Percentiles rank a stretch among this genome's conserved stretches.
Conservation (phyloP, 2,797 vertebrate species). For the Cynodonichthys magdalenae region DNA sequence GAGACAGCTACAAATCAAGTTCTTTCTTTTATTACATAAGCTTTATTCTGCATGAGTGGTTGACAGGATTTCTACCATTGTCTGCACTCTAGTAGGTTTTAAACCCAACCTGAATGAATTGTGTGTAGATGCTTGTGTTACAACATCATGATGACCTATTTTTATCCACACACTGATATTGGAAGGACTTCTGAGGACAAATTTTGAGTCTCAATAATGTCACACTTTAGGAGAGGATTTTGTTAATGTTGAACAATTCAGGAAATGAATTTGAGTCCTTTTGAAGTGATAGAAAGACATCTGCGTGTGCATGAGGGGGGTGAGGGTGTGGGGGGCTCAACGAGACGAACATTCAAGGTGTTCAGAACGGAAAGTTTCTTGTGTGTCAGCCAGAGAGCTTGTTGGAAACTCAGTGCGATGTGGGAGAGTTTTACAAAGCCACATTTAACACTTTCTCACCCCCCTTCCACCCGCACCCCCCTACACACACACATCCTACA, state of each 20-base stretch:
- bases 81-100: conserved; percentile 25
- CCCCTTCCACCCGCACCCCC: conserved; percentile 25
- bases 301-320: background rate
- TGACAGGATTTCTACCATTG: conserved; percentile 34
- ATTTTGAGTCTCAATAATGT: background rate
- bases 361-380: conserved; percentile 46
- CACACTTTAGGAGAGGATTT: background rate
- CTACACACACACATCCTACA: conserved; percentile 32
- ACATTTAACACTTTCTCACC: conserved; percentile 56
- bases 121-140: conserved; percentile 1
- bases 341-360: conserved; percentile 27
- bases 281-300: conserved; percentile 4
- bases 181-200: conserved; percentile 3
- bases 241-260: too few species aligned
- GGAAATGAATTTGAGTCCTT: background rate
- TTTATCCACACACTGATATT: background rate
- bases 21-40: conserved; percentile 50
- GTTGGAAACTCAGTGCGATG: conserved; percentile 38
- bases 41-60: conserved; percentile 45
- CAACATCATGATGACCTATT: conserved; percentile 1
- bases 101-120: conserved; percentile 9
- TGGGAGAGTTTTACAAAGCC: conserved; percentile 45
- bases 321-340: conserved; percentile 9
- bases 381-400: conserved; percentile 14
- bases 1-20: conserved; percentile 47